phyloP scores from a whole-genome alignment of 2,888 invertebrate species.

The Galeruca laticollis region DNA sequence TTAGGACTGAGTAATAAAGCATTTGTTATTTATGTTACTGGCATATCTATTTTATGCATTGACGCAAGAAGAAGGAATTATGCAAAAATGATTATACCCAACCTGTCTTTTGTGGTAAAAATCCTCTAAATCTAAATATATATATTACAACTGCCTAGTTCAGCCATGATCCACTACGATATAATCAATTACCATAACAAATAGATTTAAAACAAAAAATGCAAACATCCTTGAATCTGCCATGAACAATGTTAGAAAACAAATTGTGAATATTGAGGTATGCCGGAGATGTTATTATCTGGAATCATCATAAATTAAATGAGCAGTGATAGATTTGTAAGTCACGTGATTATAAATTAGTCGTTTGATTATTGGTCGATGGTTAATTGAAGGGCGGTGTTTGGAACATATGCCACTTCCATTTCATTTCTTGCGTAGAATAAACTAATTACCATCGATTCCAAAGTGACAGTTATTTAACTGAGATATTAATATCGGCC shows the following conservation, averaged over 20 bases:
- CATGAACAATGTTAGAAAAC: constrained; percentile 23
- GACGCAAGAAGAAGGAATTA: background rate
- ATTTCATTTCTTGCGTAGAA: background rate
- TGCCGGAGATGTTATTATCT: constrained; percentile 51
- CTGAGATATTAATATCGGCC: constrained; percentile 17
- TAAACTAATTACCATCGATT: constrained; percentile 10
- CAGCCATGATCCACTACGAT: constrained; percentile 21
- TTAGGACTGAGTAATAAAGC: background rate
- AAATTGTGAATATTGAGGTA: constrained; percentile 44
- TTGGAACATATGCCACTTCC: constrained; percentile 6
- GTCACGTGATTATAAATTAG: constrained; percentile 44
- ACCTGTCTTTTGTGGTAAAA: background rate
- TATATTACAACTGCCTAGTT: constrained; percentile 11
- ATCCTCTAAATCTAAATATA: constrained; percentile 22
- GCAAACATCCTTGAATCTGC: constrained; percentile 28
- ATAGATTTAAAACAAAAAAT: constrained; percentile 23
- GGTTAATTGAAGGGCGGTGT: constrained; percentile 14
- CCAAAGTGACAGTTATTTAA: constrained; percentile 3
- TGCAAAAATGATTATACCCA: background rate
- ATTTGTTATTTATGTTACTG: background rate
- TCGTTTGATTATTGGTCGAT: constrained; percentile 33
- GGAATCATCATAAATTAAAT: constrained; percentile 54
- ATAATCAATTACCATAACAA: constrained; percentile 33
- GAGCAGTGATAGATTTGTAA: constrained; percentile 49
- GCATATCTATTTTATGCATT: background rate